phyloP scores from a whole-genome alignment of 2,113 vertebrate genomes.

The Kryptolebias marmoratus region DNA sequence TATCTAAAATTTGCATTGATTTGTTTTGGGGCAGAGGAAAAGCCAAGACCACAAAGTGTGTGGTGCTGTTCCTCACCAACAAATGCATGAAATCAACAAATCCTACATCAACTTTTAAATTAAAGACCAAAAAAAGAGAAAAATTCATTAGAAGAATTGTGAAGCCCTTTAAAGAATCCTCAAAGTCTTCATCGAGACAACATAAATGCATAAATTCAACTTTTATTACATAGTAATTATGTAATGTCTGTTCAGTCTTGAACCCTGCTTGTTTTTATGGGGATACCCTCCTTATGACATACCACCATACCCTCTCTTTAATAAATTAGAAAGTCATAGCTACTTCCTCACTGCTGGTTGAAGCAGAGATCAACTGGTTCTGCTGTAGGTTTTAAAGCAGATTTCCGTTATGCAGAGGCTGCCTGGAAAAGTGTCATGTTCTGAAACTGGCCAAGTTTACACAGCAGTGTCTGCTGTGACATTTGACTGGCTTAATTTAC shows the following conservation, averaged over 20 bases:
- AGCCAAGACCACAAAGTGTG: too few species aligned
- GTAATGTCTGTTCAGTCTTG: background rate
- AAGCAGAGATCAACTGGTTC: conserved; percentile 10
- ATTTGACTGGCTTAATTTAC: conserved; percentile 59
- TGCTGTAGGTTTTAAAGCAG: conserved; percentile 9
- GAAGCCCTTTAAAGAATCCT: too few species aligned
- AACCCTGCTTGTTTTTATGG: background rate
- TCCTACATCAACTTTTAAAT: too few species aligned
- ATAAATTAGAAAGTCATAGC: background rate
- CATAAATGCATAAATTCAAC: too few species aligned
- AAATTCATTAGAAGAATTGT: too few species aligned
- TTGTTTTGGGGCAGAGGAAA: too few species aligned
- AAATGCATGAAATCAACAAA: too few species aligned
- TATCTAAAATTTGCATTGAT: too few species aligned
- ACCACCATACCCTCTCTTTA: background rate
- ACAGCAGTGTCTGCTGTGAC: conserved; percentile 41
- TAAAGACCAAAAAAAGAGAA: too few species aligned
- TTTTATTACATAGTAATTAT: too few species aligned
- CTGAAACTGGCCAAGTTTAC: conserved; percentile 43
- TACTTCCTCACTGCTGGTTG: conserved; percentile 7
- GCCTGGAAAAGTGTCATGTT: conserved; percentile 27
- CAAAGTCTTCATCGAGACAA: too few species aligned
- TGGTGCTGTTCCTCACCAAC: too few species aligned
- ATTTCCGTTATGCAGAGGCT: conserved; percentile 1
- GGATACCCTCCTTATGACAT: background rate